Percentiles rank a stretch among this genome's conserved stretches.
Evolutionary conservation across 2,113 vertebrate species (phyloP).

Genomic region (Dipodomys stephensi): DNA sequence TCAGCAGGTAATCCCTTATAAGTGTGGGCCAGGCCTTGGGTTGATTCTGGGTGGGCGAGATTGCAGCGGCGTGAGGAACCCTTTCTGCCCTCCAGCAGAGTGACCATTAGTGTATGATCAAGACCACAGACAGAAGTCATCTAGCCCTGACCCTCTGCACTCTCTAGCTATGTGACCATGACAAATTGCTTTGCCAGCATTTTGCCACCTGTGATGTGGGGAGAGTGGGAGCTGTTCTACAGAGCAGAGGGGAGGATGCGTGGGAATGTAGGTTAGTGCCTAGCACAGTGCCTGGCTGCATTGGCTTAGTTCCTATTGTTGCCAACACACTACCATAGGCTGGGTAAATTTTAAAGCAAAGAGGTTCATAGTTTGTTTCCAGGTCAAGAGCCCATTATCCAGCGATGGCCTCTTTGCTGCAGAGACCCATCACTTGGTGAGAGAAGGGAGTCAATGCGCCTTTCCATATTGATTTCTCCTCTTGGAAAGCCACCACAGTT

Average conservation of each 20-base stretch:
- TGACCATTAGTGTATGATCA: not conserved
- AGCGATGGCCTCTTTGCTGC: conserved; percentile 17
- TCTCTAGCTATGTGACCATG: not conserved
- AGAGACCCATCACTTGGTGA: not conserved
- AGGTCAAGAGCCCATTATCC: not conserved
- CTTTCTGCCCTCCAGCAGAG: not conserved
- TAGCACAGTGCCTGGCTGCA: not conserved
- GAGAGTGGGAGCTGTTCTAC: not conserved
- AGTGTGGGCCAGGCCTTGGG: not conserved
- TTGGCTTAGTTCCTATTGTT: not conserved
- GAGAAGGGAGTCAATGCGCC: not conserved
- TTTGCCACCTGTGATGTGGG: not conserved
- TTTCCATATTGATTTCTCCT: not conserved
- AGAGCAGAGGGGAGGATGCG: not conserved
- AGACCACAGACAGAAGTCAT: not conserved
- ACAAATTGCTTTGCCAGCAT: not conserved
- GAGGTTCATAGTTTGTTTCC: not conserved
- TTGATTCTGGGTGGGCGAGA: not conserved
- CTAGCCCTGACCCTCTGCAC: not conserved
- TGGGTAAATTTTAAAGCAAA: not conserved
- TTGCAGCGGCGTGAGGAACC: not conserved
- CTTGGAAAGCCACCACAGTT: not conserved
- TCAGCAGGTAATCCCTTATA: not conserved
- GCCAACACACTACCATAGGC: not conserved
- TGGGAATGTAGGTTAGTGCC: not conserved